These are phyloP conservation scores for Dryoscopus gambensis DNA, from an alignment of 2,113 vertebrate species.

Conservation along the genomic window DNA sequence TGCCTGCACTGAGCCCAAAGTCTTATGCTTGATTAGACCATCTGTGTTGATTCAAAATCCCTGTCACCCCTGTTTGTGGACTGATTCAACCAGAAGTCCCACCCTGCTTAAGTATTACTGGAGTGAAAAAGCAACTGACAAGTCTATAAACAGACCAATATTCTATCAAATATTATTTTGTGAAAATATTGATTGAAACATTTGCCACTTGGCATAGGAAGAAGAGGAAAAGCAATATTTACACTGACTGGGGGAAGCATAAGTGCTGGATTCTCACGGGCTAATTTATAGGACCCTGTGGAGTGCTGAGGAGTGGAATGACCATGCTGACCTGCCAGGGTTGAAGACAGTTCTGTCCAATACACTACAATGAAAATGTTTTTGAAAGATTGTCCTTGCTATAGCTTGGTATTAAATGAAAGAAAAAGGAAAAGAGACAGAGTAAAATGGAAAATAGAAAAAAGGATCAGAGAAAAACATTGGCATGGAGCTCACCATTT, in stretches of 20 bases:
- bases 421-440: neutral
- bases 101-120: neutral
- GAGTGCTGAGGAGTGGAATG: neutral
- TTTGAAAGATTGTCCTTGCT: constrained; percentile 28
- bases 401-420: constrained; percentile 30
- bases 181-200: neutral
- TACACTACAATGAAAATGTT: neutral
- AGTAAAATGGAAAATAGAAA: neutral
- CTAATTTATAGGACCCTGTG: neutral
- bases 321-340: neutral
- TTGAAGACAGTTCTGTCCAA: neutral
- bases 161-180: neutral
- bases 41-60: neutral
- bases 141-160: neutral
- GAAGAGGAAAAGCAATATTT: neutral
- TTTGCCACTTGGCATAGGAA: neutral
- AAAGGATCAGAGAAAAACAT: constrained; percentile 23
- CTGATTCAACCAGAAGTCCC: neutral
- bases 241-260: neutral
- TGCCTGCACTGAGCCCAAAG: neutral
- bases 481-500: neutral
- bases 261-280: neutral
- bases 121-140: neutral
- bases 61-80: neutral
- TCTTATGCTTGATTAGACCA: neutral